Evolutionary conservation across 2,888 invertebrate species (phyloP), one percentile per base, ranked within the genome.

Genomic region (Anthophora plumipes): DNA sequence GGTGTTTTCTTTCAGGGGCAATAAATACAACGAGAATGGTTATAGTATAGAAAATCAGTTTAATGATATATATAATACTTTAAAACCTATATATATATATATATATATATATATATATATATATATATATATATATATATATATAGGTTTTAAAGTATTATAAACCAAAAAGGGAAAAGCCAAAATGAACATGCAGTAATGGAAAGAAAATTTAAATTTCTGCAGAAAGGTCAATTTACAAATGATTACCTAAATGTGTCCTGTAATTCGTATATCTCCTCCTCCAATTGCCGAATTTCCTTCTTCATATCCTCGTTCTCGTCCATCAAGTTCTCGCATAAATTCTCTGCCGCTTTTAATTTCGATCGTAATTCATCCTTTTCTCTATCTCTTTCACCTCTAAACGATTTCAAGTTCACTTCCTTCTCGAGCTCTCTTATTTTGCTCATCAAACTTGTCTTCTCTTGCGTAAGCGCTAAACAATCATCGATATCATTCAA

Each of bases 201-300:
- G 20, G 31, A 39, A 39, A 48, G 52, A 70, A 54, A 37, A 66
- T 54, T 8, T 25, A 25, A n/a, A 37, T 25, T 14, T 39, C 11
- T 63, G 22, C 41, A 31, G 11, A 25, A 63, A 60, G 66, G 20
- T 69, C 46, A 60, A 57, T 50, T 46, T 6, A 22, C 1, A 8
- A 37, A 31, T 60, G 5, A 72, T 68, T 92, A 96, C 95, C 97
- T 96, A 93, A 98, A 98, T 92, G 97, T 98, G 92, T 99, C 99
- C 93, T 99, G 99, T 96, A 99, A 97, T 94, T 99, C 99, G 91
- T 99, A 99, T 94, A 99, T 98, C 94, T 99, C 99, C 84, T 98
- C 97, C 92, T 99, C 99, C 90, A 99, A 95, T 90, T 98, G 98
- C 48, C 97, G 94, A 70, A 99, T 95, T 93, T 99, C 99, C 87